Evolutionary conservation across 2,888 invertebrate genomes (phyloP), one percentile per base, ranked within the genome.

Genomic region (Drosophila heteroneura): DNA sequence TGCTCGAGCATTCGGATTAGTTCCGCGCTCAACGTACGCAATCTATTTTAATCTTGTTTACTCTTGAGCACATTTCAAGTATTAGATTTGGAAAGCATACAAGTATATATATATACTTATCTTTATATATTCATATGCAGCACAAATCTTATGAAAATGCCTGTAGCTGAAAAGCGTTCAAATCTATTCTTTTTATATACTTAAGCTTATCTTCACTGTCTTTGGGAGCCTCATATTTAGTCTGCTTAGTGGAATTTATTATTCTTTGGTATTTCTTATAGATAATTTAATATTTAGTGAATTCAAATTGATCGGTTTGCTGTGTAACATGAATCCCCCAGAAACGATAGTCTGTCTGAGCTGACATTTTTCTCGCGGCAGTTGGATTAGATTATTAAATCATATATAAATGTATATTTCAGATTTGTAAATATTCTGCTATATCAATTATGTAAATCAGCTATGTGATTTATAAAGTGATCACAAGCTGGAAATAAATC

Each of bases 31-130:
- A 19, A 28, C 32, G 28, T 22, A 30, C 10, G 49, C 33, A 53
- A 70, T 63, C 41, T 53, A 44, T 70, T 72, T 64, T 54, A 72
- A 72, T 72, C 63, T 70, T 33, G 62, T 63, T 69, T 62, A 39
- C 33, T 53, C 33, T 47, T 22, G 6, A 52, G 62, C 51, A 39
- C 53, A 47, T 16, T 47, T 26, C 7, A 53, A 35, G 32, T 32
- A 44, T 58, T 28, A 16, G 5, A 54, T 54, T 30, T 28, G 37
- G 28, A 52, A 4, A 52, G 51, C 5, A 47, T 16, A 47, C 3
- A 26, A 22, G 5, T 16, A 9, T 19, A 39, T 19, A 39, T 35
- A 14, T 35, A 35, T 33, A 4, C 12, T 4, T 12, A 0, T 33
- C 1, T 33, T 5, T 33, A 5, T 33, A 12, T 35, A 5, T 41